Percentiles rank a stretch among this genome's conserved stretches.
Evolutionary conservation across 2,797 vertebrate genomes (phyloP).

Genomic region (Falco novaeseelandiae): DNA sequence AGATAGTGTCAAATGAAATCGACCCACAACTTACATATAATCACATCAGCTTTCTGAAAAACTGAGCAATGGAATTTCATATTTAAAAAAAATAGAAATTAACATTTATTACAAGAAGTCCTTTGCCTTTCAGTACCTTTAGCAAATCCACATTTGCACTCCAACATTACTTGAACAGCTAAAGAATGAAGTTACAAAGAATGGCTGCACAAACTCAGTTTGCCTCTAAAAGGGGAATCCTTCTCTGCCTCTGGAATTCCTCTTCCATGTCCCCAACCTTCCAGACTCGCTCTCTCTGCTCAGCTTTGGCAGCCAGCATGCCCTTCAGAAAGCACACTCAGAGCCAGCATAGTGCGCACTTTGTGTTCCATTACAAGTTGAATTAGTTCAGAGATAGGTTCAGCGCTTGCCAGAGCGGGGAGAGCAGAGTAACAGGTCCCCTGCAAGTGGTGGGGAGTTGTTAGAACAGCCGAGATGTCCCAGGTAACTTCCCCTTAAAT

Average conservation of each 20-base stretch:
- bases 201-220: not conserved
- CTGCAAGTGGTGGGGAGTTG: not conserved
- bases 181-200: not conserved
- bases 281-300: not conserved
- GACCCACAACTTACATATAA: not conserved
- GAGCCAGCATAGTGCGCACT: not conserved
- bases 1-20: not conserved
- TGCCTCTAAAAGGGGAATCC: not conserved
- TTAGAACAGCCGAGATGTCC: not conserved
- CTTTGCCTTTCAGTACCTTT: not conserved
- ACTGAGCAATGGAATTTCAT: not conserved
- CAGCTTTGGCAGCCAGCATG: not conserved
- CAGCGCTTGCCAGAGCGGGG: fast-evolving
- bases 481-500: not conserved
- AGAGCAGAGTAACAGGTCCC: not conserved
- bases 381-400: not conserved
- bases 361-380: not conserved
- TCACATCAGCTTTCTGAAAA: not conserved
- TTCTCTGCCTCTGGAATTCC: not conserved
- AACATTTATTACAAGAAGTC: not conserved
- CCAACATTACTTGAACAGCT: fast-evolving
- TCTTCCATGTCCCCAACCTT: not conserved
- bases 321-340: not conserved
- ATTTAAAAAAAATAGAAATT: not conserved
- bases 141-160: not conserved